Conservation (phyloP, 2,888 invertebrate genomes). For the Dorcus parallelipipedus region DNA sequence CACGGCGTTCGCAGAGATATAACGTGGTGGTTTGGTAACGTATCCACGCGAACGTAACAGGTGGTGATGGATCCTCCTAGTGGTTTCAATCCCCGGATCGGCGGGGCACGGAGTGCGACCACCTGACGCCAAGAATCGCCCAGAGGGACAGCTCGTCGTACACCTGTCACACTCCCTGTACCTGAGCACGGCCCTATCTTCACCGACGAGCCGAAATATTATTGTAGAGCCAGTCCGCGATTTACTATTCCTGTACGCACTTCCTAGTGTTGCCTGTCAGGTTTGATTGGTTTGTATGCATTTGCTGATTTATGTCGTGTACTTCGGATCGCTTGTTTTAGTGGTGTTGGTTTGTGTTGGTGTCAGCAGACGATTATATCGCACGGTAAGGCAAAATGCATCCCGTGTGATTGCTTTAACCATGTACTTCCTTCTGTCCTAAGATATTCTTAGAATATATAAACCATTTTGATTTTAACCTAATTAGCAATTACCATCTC, state of each 20-base stretch:
- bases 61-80: conserved; percentile 22
- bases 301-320: not conserved
- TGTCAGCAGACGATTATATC: not conserved
- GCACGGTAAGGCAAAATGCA: not conserved
- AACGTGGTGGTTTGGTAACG: conserved; percentile 16
- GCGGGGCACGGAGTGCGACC: conserved; percentile 5
- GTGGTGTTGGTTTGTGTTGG: not conserved
- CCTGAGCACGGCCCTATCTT: conserved; percentile 11
- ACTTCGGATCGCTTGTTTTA: not conserved
- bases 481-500: no score
- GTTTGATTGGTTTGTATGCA: not conserved
- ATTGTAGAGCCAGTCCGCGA: not conserved
- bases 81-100: no score
- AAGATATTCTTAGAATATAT: no score
- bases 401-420: no score
- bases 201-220: not conserved
- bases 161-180: conserved; percentile 22
- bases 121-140: conserved; percentile 16
- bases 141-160: conserved; percentile 20
- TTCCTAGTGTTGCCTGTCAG: not conserved
- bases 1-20: conserved; percentile 2
- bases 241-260: not conserved
- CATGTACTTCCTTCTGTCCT: no score
- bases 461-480: no score
- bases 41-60: conserved; percentile 27